phyloP scores from a whole-genome alignment of 2,797 vertebrate genomes.

The Liasis olivaceus region DNA sequence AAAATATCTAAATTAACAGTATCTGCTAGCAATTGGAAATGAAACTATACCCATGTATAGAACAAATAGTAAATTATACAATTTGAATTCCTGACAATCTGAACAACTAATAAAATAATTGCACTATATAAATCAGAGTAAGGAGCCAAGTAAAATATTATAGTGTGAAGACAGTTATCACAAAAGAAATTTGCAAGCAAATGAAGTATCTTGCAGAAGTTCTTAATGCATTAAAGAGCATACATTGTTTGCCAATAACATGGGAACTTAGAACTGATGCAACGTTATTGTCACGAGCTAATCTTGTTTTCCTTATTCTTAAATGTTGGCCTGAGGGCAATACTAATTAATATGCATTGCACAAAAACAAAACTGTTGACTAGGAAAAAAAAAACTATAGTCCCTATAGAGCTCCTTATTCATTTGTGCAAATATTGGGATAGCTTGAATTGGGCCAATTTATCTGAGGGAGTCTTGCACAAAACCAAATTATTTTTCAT shows the following conservation, averaged over 20 bases:
- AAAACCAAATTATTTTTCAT: neutral
- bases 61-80: neutral
- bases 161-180: neutral
- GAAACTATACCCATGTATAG: neutral
- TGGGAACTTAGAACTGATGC: neutral
- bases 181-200: neutral
- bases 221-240: neutral
- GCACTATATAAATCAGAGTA: neutral
- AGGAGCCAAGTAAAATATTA: neutral
- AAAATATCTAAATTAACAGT: neutral
- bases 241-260: neutral
- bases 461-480: neutral
- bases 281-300: neutral
- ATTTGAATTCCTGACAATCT: neutral
- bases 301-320: neutral
- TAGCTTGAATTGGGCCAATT: neutral
- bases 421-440: neutral
- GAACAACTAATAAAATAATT: neutral
- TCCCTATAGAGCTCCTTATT: neutral
- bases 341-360: neutral
- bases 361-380: neutral
- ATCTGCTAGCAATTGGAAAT: neutral
- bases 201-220: neutral
- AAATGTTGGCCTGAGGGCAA: neutral
- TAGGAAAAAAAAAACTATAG: neutral